These are phyloP conservation scores for Drosophila meridiana DNA, from an alignment of 2,888 invertebrate genomes.

Conservation along the genomic window DNA sequence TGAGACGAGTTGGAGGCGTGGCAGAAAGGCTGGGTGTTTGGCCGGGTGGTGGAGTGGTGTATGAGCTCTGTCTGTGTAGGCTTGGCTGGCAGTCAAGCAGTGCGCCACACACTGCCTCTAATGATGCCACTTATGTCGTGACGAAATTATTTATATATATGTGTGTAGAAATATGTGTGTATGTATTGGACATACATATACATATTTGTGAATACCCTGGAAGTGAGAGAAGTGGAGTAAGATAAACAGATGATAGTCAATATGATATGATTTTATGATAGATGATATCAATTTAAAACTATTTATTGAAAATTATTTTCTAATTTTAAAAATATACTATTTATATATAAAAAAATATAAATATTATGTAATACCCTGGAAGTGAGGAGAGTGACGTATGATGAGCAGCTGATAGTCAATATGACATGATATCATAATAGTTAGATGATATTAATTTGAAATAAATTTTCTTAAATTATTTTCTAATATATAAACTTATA, in stretches of 20 bases:
- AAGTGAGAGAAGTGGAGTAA: not conserved
- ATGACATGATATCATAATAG: too few relatives aligned
- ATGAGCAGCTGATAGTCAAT: too few relatives aligned
- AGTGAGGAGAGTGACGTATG: too few relatives aligned
- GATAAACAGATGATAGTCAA: not conserved
- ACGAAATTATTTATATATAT: conserved; percentile 78
- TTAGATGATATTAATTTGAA: too few relatives aligned
- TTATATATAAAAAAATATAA: too few relatives aligned
- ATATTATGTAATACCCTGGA: too few relatives aligned
- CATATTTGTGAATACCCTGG: conserved; percentile 51
- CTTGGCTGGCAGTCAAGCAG: conserved; percentile 55
- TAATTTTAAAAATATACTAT: too few relatives aligned
- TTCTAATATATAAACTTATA: too few relatives aligned
- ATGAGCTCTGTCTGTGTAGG: conserved; percentile 6
- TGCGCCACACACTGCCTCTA: conserved; percentile 69
- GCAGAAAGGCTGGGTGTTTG: not conserved
- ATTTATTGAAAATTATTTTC: too few relatives aligned
- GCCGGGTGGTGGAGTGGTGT: not conserved
- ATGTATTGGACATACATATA: conserved; percentile 49
- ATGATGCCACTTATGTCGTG: conserved; percentile 82
- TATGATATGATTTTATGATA: not conserved
- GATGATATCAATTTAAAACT: too few relatives aligned
- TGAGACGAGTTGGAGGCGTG: conserved; percentile 57
- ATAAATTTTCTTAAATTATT: too few relatives aligned
- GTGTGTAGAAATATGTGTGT: conserved; percentile 36